Evolutionary conservation across 2,888 invertebrate genomes (phyloP).

Genomic region (Rhingia rostrata): DNA sequence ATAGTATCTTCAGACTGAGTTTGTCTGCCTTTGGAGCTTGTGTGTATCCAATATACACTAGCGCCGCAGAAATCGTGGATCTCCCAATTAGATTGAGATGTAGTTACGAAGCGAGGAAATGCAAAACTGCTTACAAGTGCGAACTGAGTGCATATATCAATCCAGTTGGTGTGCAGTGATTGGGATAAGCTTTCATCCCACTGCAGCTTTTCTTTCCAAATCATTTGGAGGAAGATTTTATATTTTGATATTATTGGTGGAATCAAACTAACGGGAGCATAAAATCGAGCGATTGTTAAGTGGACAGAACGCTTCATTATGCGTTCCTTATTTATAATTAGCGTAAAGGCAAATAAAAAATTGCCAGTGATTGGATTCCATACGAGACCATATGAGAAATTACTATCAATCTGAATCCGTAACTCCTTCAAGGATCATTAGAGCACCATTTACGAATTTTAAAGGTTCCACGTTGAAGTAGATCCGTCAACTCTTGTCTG

Average conservation of each 20-base stretch:
- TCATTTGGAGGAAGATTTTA: slow-evolving; percentile 68
- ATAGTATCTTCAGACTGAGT: no score
- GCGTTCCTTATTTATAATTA: slow-evolving; percentile 1
- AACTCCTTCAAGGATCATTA: slow-evolving; percentile 46
- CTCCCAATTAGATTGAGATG: no score
- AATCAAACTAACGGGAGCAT: slow-evolving; percentile 86
- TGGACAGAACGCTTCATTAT: slow-evolving; percentile 53
- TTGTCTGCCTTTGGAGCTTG: no score
- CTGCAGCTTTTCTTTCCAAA: slow-evolving; percentile 67
- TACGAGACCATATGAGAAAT: slow-evolving; percentile 48
- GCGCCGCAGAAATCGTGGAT: no score
- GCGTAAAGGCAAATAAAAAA: slow-evolving; percentile 44
- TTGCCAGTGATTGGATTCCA: slow-evolving; percentile 53
- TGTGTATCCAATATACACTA: no score
- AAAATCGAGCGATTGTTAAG: slow-evolving; percentile 55
- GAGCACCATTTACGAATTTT: no score
- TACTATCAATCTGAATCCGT: slow-evolving; percentile 39
- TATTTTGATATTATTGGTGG: slow-evolving; percentile 56
- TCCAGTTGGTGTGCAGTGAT: no score
- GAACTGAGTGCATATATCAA: slow-evolving; percentile 24
- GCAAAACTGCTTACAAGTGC: no score
- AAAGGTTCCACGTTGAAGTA: no score
- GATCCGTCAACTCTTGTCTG: no score
- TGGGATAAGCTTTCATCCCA: slow-evolving; percentile 70
- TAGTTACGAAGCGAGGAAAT: no score